These are phyloP conservation scores for Eristalis pertinax DNA, from an alignment of 2,888 invertebrate genomes.

Conservation along the genomic window DNA sequence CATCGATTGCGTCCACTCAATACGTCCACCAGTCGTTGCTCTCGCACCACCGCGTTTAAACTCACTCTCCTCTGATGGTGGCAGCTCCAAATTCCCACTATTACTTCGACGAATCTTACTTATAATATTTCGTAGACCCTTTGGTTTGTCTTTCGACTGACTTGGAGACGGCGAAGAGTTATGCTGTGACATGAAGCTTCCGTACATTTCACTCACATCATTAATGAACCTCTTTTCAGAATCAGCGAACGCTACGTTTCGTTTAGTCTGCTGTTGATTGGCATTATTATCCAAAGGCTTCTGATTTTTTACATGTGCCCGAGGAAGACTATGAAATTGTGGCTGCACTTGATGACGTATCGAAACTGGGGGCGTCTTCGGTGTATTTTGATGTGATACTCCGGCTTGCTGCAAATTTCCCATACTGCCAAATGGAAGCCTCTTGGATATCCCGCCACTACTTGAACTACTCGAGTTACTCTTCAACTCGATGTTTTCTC, in stretches of 20 bases:
- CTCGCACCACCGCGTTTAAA: slow-evolving; percentile 88
- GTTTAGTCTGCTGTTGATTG: slow-evolving; percentile 74
- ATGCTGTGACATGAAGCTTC: slow-evolving; percentile 81
- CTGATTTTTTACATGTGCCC: slow-evolving; percentile 83
- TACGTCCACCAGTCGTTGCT: slow-evolving; percentile 88
- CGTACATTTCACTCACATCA: slow-evolving; percentile 79
- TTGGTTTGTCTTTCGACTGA: slow-evolving; percentile 81
- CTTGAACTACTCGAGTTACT: slow-evolving; percentile 79
- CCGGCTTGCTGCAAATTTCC: slow-evolving; percentile 78
- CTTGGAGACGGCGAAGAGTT: slow-evolving; percentile 81
- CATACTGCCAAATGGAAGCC: slow-evolving; percentile 79
- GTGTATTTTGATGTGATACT: slow-evolving; percentile 70
- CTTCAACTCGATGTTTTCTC: slow-evolving; percentile 91
- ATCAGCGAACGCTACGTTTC: slow-evolving; percentile 83
- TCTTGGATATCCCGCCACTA: slow-evolving; percentile 75
- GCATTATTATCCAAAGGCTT: slow-evolving; percentile 75
- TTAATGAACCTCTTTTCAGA: slow-evolving; percentile 83
- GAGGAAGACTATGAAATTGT: slow-evolving; percentile 91
- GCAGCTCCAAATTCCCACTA: slow-evolving; percentile 86
- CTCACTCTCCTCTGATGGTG: slow-evolving; percentile 82
- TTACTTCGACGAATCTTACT: slow-evolving; percentile 87
- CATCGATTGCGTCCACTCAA: slow-evolving; percentile 83
- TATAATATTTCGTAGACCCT: slow-evolving; percentile 86
- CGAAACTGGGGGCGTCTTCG: slow-evolving; percentile 88
- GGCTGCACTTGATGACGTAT: slow-evolving; percentile 88